Base-by-base conservation (phyloP, 23 tunicate genomes). In the Styela plicata region DNA sequence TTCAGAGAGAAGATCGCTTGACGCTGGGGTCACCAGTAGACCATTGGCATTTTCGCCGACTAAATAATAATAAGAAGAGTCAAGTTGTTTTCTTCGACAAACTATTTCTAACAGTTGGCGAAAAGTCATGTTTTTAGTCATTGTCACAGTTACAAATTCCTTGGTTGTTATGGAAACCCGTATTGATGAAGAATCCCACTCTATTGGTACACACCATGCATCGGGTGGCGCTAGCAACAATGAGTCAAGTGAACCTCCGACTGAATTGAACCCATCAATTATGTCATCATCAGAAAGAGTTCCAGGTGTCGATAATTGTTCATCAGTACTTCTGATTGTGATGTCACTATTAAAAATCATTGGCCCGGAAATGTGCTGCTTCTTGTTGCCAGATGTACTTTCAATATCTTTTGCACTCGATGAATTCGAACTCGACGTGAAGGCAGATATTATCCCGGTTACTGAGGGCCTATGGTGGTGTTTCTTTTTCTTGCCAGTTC, bases 181-280 rank as follows among this genome's bases (percentile, higher is more conserved):
- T 36, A 76, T 0, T 24, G 33, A 22, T 1, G 81, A 76, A 25
- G 66, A 52, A 13, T 76, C 66, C 65, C 21, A 44, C 31, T 24
- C 81, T 0, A 23, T 52, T 29, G 66, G 66, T n/a, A 76, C 81
- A 0, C 52, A 73, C 65, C 81, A 76, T 36, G 64, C 81, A 76
- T 73, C 78, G 17, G 52, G 52, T 33, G 81, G 81, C 64, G 81
- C 52, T 29, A 76, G 53, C 36, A 76, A 65, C 33, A 76, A 44
- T 24, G 81, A 76, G 44, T 76, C 81, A 0, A 76, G 26, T 25
- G 78, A 73, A 13, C 57, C 78, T 18, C 26, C 78, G 44, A 23
- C 44, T 17, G 78, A 73, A 73, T 35, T 73, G 17, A 73, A 32
- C 10, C 33, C 78, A 34, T 73, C 78, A 24, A 29, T 33, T 10